phyloP scores from a whole-genome alignment of 2,113 vertebrate species.

The Channa argus region DNA sequence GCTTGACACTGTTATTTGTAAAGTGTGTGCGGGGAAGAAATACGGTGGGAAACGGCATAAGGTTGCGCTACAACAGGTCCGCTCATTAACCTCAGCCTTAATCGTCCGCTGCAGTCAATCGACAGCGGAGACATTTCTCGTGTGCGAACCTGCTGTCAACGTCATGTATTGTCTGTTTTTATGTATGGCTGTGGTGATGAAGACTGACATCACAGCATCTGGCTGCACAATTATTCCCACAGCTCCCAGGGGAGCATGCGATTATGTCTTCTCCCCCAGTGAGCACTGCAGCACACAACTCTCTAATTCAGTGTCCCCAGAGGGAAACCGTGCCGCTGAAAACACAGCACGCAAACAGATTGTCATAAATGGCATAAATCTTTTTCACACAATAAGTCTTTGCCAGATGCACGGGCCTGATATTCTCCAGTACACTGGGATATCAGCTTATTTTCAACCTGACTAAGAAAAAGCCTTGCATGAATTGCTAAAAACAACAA shows the following conservation, averaged over 20 bases:
- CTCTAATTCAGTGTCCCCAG: slow-evolving; percentile 55
- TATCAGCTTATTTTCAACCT: too few relatives aligned
- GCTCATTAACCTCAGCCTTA: not conserved
- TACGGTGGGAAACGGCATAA: not conserved
- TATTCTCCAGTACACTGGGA: too few relatives aligned
- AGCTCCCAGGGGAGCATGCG: slow-evolving; percentile 33
- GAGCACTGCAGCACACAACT: slow-evolving; percentile 16
- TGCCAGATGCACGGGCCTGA: too few relatives aligned
- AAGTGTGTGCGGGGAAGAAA: too few relatives aligned
- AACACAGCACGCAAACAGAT: slow-evolving; percentile 47
- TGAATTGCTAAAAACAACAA: too few relatives aligned
- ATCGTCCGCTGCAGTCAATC: not conserved
- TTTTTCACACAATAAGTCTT: too few relatives aligned
- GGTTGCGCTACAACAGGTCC: not conserved
- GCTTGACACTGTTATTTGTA: too few relatives aligned
- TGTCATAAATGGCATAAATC: slow-evolving; percentile 35
- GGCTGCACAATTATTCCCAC: slow-evolving; percentile 57
- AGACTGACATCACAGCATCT: slow-evolving; percentile 57
- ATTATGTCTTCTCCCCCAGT: slow-evolving; percentile 21
- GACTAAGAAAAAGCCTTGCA: too few relatives aligned
- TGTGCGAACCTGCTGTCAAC: slow-evolving; percentile 24
- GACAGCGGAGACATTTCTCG: not conserved
- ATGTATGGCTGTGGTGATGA: slow-evolving; percentile 39
- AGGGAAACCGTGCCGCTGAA: not conserved
- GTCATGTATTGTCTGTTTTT: slow-evolving; percentile 9